Percentiles rank a stretch among this genome's conserved stretches.
Evolutionary conservation across 2,113 vertebrate species (phyloP).

Genomic region (Melospiza melodia): DNA sequence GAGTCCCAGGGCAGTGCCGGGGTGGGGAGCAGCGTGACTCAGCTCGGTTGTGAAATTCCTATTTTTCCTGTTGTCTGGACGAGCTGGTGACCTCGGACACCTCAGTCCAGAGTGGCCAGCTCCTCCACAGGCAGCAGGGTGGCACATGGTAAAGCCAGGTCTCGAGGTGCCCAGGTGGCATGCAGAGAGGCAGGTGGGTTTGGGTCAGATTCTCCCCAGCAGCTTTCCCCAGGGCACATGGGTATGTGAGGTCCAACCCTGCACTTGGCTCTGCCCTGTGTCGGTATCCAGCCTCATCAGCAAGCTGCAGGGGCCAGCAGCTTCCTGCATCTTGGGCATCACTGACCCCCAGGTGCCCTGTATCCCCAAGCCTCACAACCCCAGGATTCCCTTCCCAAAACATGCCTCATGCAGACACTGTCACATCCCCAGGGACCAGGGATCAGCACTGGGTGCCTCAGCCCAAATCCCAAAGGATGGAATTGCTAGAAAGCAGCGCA

Average conservation of each 20-base stretch:
- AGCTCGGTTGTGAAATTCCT: conserved; percentile 32
- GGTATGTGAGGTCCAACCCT: neutral
- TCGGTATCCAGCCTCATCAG: neutral
- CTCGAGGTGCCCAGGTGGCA: neutral
- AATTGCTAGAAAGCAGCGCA: accelerated
- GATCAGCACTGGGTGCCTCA: accelerated
- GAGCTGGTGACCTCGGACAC: neutral
- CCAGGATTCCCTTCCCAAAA: neutral
- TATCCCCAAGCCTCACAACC: accelerated
- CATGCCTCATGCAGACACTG: accelerated
- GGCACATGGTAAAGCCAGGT: neutral
- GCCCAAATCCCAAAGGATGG: neutral
- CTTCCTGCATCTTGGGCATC: neutral
- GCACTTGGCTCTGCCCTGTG: accelerated
- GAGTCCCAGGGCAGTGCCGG: neutral
- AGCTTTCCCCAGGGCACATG: neutral
- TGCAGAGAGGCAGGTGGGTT: neutral
- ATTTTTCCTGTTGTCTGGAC: neutral
- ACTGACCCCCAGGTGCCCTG: neutral
- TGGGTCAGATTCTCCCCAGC: neutral
- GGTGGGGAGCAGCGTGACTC: conserved; percentile 4
- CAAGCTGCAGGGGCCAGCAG: accelerated
- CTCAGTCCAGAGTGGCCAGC: neutral
- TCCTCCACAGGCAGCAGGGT: neutral
- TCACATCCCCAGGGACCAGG: too few relatives aligned